Base-by-base conservation (phyloP, 2,888 invertebrate species). In the Scaptomyza flava region DNA sequence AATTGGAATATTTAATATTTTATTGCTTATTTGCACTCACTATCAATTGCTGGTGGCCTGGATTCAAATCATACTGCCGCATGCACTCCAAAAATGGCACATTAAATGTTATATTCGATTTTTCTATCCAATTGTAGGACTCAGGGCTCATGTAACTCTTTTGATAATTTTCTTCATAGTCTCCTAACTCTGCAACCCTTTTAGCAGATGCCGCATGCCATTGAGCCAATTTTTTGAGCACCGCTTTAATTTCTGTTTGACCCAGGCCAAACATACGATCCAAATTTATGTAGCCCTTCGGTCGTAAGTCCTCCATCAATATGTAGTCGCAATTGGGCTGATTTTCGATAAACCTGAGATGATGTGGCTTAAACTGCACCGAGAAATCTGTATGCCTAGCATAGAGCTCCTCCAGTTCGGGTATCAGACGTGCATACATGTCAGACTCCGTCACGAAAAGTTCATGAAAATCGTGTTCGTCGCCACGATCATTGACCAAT, bases 131-230 rank as follows among this genome's bases (percentile, higher is more conserved):
- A 7, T 73, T 73, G 5, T 60, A 58, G 9, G 65, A 57, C 17
- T 77, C 75, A 8, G 59, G 67, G 1, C 61, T 59, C 9, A 89
- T 79, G 33, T 78, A 69, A 17, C 79, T 70, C 2, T 64, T 62
- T 20, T 62, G 61, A 11, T 85, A 72, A 0, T 33, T 11, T 9
- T 69, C 57, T 1, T 74, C 83, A 31, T 83, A 89, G 12, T 74
- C 67, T 1, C 89, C 90, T 27, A 64, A 11, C 6, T 75, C 70
- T 2, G 53, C 57, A 0, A 78, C 83, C 8, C 86, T 68, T 14
- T 83, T 77, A 2, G 87, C 90, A 2, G 91, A 90, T 0, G 81
- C 89, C 0, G 91, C 91, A 78, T 91, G 91, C 70, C 91, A 86
- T 48, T 91, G 79, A 0, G 91, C 90, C 43, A 91, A 34, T 17